Evolutionary conservation across 2,797 vertebrate genomes (phyloP).

Genomic region (Salarias fasciatus): DNA sequence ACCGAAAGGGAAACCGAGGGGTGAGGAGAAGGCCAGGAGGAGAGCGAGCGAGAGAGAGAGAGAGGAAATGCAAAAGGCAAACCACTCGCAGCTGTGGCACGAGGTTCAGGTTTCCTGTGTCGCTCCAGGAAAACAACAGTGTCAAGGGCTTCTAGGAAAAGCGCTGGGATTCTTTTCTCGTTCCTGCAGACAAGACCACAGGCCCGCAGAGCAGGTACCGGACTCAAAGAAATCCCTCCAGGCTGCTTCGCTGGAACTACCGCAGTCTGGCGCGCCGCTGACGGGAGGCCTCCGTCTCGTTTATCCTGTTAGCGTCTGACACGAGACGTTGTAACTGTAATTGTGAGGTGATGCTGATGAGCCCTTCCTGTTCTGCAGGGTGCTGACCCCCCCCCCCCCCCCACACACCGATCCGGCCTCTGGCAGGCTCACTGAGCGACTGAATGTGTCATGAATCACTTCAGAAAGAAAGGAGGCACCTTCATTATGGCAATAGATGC

Average conservation of each 20-base stretch:
- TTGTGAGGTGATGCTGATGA: conserved; percentile 61
- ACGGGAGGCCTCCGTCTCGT: conserved; percentile 17
- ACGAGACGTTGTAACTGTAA: conserved; percentile 59
- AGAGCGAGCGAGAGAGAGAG: not conserved
- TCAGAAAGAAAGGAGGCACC: not conserved
- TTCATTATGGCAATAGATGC: not conserved
- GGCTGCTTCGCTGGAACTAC: conserved; percentile 6
- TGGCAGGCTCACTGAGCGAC: conserved; percentile 42
- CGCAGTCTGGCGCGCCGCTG: conserved; percentile 35
- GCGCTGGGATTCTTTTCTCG: conserved; percentile 45
- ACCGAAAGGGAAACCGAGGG: conserved; percentile 53
- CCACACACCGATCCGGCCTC: conserved; percentile 49
- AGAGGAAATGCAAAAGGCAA: conserved; percentile 73
- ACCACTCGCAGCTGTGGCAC: conserved; percentile 80
- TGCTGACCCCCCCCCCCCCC: conserved; percentile 47
- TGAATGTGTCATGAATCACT: conserved; percentile 23
- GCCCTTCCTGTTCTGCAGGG: conserved; percentile 64
- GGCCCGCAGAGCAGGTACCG: conserved; percentile 31
- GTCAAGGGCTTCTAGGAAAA: conserved; percentile 77
- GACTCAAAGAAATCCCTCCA: not conserved
- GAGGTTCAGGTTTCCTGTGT: conserved; percentile 77
- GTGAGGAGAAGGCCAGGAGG: conserved; percentile 59
- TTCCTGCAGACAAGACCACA: conserved; percentile 32
- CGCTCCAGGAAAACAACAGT: conserved; percentile 74
- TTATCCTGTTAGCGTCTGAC: conserved; percentile 56